Base-by-base conservation (phyloP, 2,113 vertebrate genomes). In the Tricholaema leucomelas region DNA sequence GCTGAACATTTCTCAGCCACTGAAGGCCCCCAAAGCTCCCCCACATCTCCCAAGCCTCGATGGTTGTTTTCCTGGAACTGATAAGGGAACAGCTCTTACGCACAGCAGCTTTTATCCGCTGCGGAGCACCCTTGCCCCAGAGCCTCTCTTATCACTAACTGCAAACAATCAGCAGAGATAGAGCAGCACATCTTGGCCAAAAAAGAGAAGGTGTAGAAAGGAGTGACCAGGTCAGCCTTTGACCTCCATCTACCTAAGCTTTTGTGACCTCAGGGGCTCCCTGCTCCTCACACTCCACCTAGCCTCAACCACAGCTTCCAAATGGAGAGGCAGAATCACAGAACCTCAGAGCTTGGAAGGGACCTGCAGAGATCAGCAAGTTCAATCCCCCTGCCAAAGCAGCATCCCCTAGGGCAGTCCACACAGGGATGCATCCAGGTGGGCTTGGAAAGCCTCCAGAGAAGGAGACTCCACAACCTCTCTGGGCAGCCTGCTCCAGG, bases 91-190 rank as follows among this genome's bases (percentile, higher is more conserved):
- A 81, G 88, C 77, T 88, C 81, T 84, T 33, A 54, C 6, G 4
- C 65, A 74, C 61, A 28, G 56, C 5, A 10, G 20, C 30, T 25
- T 85, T 84, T 91, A 84, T 91, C 93, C 55, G 52, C 46, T 6
- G 1, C 83, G 52, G 9, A 69, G 65, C 88, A 74, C 56, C 0
- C 64, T 74, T 24, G 48, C 71, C 13, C 52, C 82, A 60, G 56
- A 83, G 63, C 81, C 35, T 28, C 17, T 24, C 72, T 94, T 95
- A 96, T 92, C 92, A 9, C 54, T 50, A 18, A 17, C 5, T 27
- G 78, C 90, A 88, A 90, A 73, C 27, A 95, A 95, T 50, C 90
- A 78, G 76, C 42, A 4, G 11, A 84, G 80, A 91, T 56, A 94
- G 70, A 64, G 2, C 27, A 50, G 74, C 74, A 91, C n/a, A 7